Evolutionary conservation across 2,888 invertebrate species (phyloP), one percentile per base, ranked within the genome.

Genomic region (Homarus gammarus): DNA sequence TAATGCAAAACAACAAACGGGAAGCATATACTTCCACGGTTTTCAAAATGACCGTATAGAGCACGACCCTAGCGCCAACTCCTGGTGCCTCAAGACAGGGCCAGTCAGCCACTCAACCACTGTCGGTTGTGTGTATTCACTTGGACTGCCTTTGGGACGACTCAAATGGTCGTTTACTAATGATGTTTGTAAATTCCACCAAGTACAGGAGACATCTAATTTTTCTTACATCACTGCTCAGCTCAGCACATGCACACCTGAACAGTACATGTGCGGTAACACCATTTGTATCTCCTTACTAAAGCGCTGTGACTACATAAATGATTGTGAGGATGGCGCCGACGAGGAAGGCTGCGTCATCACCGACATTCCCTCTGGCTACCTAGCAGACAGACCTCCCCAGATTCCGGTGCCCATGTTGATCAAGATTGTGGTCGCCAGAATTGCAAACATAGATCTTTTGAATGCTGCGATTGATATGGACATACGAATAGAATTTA

Each of bases 281-380:
- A 70, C 70, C 36, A 44, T 6, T 15, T 83, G 83, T 44, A 22
- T 68, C 3, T n/a, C 18, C 12, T 22, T n/a, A 15, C 10, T 1
- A n/a, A 3, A 27, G 3, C 70, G 70, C 2, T 83, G 83, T 70
- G 70, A 83, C 40, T 27, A 49, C 15, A 38, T 31, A 22, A 31
- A 31, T n/a, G 68, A 83, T 18, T 83, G 83, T 40, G 22, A 33
- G 3, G 68, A 70, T 70, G 83, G 68, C 6, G 6, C n/a, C 0
- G 83, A 83, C 70, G 83, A 83, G 44, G 51, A 12, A 15, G 27
- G 31, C 22, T 78, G 78, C 49, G 49, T 49, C 44, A 44, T 51
- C 2, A 15, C 49, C n/a, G 40, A 38, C 44, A 27, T n/a, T n/a
- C 44, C 51, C 6, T 1, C 22, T 5, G 38, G 38, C 33, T 38